Evolutionary conservation across 53 echinoderm and acorn worm genomes (phyloP).

Genomic region (Mesocentrotus franciscanus): DNA sequence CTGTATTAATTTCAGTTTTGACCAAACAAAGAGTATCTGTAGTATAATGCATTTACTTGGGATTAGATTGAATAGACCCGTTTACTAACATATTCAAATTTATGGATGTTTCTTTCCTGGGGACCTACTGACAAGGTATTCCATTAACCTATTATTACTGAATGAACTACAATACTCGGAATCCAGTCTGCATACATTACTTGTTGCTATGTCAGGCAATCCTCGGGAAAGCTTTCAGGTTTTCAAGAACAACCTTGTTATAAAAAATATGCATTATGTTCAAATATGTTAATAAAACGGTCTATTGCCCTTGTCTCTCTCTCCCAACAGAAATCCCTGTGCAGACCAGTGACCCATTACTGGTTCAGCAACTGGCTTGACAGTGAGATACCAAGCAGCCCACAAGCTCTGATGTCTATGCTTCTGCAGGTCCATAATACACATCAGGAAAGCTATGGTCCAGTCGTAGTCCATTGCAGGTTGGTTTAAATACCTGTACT

Average conservation of each 20-base stretch:
- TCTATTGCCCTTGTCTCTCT: background rate
- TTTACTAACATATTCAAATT: too few relatives aligned
- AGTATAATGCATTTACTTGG: background rate
- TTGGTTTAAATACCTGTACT: conserved; percentile 21
- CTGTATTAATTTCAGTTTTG: too few relatives aligned
- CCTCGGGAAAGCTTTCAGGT: too few relatives aligned
- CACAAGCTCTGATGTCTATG: conserved; percentile 72
- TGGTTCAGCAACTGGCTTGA: conserved; percentile 80
- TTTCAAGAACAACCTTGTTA: too few relatives aligned
- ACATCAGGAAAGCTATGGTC: conserved; percentile 82
- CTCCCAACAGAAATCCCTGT: conserved; percentile 71
- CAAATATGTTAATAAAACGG: too few relatives aligned
- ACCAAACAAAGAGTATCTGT: background rate
- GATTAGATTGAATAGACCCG: background rate
- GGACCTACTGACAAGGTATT: too few relatives aligned
- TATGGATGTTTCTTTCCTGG: too few relatives aligned
- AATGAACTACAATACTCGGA: too few relatives aligned
- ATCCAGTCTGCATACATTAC: too few relatives aligned
- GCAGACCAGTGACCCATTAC: conserved; percentile 84
- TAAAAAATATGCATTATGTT: too few relatives aligned
- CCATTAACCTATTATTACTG: too few relatives aligned
- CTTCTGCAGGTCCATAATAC: conserved; percentile 81
- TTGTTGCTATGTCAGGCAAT: too few relatives aligned
- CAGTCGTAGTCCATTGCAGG: conserved; percentile 85
- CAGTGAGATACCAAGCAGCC: conserved; percentile 65